Conservation (phyloP, 2,113 vertebrate genomes). For the Cyprinodon brontotheroides region DNA sequence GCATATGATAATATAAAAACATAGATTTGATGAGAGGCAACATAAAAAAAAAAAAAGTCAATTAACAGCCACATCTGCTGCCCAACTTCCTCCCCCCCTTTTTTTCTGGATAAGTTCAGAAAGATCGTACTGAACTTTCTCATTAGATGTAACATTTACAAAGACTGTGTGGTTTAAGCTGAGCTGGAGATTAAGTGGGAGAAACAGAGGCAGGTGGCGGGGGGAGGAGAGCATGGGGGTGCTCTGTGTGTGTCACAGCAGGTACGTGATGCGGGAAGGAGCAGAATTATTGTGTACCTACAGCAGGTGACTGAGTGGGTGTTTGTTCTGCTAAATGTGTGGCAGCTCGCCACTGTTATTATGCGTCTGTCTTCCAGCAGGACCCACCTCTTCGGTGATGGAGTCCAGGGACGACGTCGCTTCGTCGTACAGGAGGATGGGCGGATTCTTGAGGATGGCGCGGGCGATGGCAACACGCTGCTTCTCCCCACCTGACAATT, state of each 20-base stretch:
- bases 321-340: slow-evolving; percentile 58
- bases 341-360: slow-evolving; percentile 10
- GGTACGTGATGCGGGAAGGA: slow-evolving; percentile 52
- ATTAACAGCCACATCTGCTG: slow-evolving; percentile 46
- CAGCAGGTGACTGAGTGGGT: slow-evolving; percentile 61
- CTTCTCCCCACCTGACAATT: slow-evolving; percentile 91
- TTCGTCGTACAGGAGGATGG: slow-evolving; percentile 94
- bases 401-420: slow-evolving; percentile 98
- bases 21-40: slow-evolving; percentile 26
- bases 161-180: slow-evolving; percentile 64
- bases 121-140: slow-evolving; percentile 61
- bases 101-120: slow-evolving; percentile 44
- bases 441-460: slow-evolving; percentile 93
- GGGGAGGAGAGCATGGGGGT: slow-evolving; percentile 48
- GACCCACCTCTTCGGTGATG: slow-evolving; percentile 95
- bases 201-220: slow-evolving; percentile 66
- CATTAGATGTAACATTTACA: slow-evolving; percentile 75
- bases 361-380: slow-evolving; percentile 21
- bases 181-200: slow-evolving; percentile 64
- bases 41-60: slow-evolving; percentile 37
- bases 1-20: slow-evolving; percentile 60
- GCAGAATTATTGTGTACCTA: slow-evolving; percentile 58
- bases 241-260: slow-evolving; percentile 54
- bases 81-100: slow-evolving; percentile 16
- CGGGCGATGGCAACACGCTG: slow-evolving; percentile 96